Conservation (phyloP, 2,888 invertebrate species). For the Drosophila silvestris region DNA sequence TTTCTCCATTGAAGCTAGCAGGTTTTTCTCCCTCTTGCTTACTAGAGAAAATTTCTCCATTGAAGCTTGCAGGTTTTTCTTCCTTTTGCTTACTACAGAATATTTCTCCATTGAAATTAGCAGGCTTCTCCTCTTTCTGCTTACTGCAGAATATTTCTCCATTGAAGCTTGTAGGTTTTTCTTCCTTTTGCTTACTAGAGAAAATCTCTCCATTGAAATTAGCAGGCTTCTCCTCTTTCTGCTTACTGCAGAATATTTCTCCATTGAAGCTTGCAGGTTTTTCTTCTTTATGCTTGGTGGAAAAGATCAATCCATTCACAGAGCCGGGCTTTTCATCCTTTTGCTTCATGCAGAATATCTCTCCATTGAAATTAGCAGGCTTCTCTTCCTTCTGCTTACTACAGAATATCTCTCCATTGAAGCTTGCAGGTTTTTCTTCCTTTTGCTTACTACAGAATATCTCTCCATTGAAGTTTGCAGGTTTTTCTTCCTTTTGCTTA, state of each 20-base stretch:
- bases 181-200: slow-evolving; percentile 1
- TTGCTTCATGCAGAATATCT: too few relatives aligned
- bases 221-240: too few relatives aligned
- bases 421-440: background rate
- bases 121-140: background rate
- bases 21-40: too few relatives aligned
- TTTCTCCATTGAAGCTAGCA: rapidly evolving
- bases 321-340: too few relatives aligned
- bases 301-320: too few relatives aligned
- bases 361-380: too few relatives aligned
- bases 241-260: background rate
- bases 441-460: background rate
- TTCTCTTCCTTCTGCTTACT: slow-evolving; percentile 1
- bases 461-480: background rate
- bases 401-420: background rate
- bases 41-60: too few relatives aligned
- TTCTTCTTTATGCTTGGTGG: too few relatives aligned
- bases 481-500: slow-evolving; percentile 11
- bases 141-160: background rate
- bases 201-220: background rate
- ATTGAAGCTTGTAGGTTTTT: background rate
- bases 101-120: too few relatives aligned
- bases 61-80: too few relatives aligned
- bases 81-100: too few relatives aligned
- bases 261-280: background rate